Evolutionary conservation across 2,888 invertebrate genomes (phyloP).

Genomic region (Mamestra brassicae): DNA sequence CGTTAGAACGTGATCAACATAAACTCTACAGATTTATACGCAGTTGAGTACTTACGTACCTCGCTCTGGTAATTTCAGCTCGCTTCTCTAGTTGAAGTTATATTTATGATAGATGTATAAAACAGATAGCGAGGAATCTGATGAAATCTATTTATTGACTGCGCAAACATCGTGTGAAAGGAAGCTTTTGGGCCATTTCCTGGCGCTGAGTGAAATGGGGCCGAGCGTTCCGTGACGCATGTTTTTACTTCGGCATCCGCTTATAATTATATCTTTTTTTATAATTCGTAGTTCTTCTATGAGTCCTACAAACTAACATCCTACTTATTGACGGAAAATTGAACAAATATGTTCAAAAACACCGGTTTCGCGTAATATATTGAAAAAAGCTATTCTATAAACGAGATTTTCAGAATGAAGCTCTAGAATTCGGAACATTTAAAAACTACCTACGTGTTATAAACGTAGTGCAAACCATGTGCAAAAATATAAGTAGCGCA

Average conservation of each 20-base stretch:
- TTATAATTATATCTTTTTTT: constrained; percentile 79
- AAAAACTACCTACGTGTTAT: not conserved
- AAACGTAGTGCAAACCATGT: not conserved
- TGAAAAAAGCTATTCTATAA: no score
- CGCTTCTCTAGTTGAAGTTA: constrained; percentile 67
- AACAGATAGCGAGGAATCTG: constrained; percentile 73
- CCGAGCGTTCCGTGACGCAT: constrained; percentile 82
- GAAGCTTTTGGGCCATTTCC: constrained; percentile 88
- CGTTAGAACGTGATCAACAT: constrained; percentile 7
- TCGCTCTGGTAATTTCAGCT: constrained; percentile 27
- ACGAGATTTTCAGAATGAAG: not conserved
- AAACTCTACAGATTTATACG: constrained; percentile 11
- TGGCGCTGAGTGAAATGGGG: constrained; percentile 87
- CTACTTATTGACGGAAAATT: not conserved
- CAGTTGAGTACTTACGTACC: constrained; percentile 5
- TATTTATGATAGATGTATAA: constrained; percentile 79
- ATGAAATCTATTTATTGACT: constrained; percentile 88
- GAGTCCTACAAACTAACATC: constrained; percentile 2
- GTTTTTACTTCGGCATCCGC: constrained; percentile 85
- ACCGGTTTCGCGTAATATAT: no score
- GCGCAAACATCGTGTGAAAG: constrained; percentile 85
- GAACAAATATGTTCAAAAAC: not conserved
- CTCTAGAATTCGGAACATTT: not conserved
- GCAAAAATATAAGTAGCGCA: constrained; percentile 17
- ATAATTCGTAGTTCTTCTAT: constrained; percentile 63